Conservation (phyloP, 2,888 invertebrate genomes). For the Matsumyia berberina region DNA sequence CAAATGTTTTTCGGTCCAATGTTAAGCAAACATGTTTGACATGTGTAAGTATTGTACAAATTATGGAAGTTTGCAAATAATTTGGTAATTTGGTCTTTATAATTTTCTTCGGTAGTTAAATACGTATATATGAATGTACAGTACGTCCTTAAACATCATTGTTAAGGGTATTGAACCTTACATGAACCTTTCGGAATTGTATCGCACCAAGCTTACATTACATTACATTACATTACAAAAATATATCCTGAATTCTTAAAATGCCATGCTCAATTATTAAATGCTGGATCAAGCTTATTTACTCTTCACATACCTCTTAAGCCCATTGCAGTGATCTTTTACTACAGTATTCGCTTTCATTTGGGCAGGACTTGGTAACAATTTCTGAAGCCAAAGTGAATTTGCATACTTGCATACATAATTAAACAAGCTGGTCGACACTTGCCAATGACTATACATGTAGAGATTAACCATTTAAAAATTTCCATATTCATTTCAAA, state of each 20-base stretch:
- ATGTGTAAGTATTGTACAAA: too few relatives aligned
- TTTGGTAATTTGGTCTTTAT: too few relatives aligned
- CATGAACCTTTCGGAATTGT: too few relatives aligned
- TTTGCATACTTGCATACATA: constrained; percentile 50
- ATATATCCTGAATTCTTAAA: constrained; percentile 1
- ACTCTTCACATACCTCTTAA: constrained; percentile 21
- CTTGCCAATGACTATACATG: constrained; percentile 42
- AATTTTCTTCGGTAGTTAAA: too few relatives aligned
- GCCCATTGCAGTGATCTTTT: constrained; percentile 25
- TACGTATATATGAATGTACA: too few relatives aligned
- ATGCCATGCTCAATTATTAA: constrained; percentile 13
- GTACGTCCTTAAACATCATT: too few relatives aligned
- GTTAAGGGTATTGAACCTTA: too few relatives aligned
- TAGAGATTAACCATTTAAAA: constrained; percentile 31
- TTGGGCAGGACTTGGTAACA: constrained; percentile 8
- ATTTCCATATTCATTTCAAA: constrained; percentile 37
- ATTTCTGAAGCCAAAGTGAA: constrained; percentile 35
- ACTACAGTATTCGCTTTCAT: constrained; percentile 14
- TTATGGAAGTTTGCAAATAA: too few relatives aligned
- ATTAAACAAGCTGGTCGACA: constrained; percentile 43
- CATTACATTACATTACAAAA: neutral
- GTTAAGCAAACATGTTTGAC: too few relatives aligned
- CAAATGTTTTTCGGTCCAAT: too few relatives aligned
- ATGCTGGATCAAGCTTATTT: constrained; percentile 11
- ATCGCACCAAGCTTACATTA: too few relatives aligned